Evolutionary conservation across 2,797 vertebrate genomes (phyloP), one percentile per base, ranked within the genome.

Genomic region (Manis pentadactyla): DNA sequence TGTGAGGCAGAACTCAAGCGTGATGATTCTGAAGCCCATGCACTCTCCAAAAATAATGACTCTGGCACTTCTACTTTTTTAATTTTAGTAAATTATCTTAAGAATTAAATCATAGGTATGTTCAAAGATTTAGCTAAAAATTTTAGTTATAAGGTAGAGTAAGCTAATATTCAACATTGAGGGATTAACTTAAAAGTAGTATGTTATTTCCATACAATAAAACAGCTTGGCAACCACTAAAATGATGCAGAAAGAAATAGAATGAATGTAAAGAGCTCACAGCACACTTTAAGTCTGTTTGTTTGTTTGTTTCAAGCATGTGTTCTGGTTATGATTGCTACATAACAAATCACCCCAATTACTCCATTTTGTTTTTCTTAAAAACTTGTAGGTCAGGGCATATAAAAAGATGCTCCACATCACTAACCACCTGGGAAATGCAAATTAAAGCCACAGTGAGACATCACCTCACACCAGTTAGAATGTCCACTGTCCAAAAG

Each of bases 61-160:
- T 53, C 53, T 55, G 57, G 11, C 25, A 74, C 31, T 71, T 93
- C 17, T 49, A 39, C 34, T 57, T 83, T 63, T 78, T 79, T 27
- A 94, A 59, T 75, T 55, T 39, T 61, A 66, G 31, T 18, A 93
- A 82, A 31, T 84, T 69, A 87, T 75, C 68, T 91, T 92, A 63
- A 85, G 82, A 87, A 78, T 85, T 82, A 94, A 94, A 85, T 77
- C 29, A 49, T 49, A 94, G 18, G 84, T 71, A 77, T 49, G 21
- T 49, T 82, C 34, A 71, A 85, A 88, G n/a, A 87, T 63, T 68
- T 95, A 77, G 17, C 59, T 59, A 63, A 34, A 51, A 74, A 2
- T 1, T 55, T 95, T 86, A 78, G 17, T 37, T 81, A 75, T 29
- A 75, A 95, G 37, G 21, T 78, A 84, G 77, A 68, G 39, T 23